Base-by-base conservation (phyloP, 2,888 invertebrate genomes). In the Orthosia cruda region DNA sequence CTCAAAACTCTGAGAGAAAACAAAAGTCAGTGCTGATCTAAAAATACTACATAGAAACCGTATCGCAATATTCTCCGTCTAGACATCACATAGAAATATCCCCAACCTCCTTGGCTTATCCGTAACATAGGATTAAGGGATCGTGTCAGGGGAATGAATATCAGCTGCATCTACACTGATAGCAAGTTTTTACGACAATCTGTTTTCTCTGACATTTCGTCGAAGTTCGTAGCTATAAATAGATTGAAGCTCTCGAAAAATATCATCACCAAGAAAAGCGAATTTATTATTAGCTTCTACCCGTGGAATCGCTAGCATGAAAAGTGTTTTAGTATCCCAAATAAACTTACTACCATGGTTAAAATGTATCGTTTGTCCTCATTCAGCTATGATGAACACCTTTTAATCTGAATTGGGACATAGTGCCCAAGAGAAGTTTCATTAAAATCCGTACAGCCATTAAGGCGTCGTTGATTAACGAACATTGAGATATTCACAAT, bases 81-180 rank as follows among this genome's bases (percentile, higher is more conserved):
- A 78, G 77, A 78, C 77, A 16, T 16, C 66, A 73, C 55, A 77
- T 49, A 78, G 73, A 78, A 62, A 63, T 63, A 77, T 73, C 52
- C 59, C 26, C 63, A 77, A 78, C 47, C 66, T 78, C 20, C 52
- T 61, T 63, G 73, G 78, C 15, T 45, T 73, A 57, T 54, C 54
- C 50, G 40, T 75, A 75, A 52, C 47, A 49, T 65, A 58, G 75
- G 80, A 79, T 79, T 79, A 79, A 26, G 57, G 79, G 80, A 74
- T 65, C 61, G 54, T 55, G 77, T 61, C 77, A 77, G 77, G 50
- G 77, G 72, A 77, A 71, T 77, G 16, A 20, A 61, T 65, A 73
- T 78, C 62, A 78, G 66, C 57, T 47, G 26, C 65, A 57, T 78
- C 52, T 62, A 55, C 49, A 45, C 65, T 49, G 55, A 74, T 74